Base-by-base conservation (phyloP, 2,888 invertebrate species). In the Julus scanicus region DNA sequence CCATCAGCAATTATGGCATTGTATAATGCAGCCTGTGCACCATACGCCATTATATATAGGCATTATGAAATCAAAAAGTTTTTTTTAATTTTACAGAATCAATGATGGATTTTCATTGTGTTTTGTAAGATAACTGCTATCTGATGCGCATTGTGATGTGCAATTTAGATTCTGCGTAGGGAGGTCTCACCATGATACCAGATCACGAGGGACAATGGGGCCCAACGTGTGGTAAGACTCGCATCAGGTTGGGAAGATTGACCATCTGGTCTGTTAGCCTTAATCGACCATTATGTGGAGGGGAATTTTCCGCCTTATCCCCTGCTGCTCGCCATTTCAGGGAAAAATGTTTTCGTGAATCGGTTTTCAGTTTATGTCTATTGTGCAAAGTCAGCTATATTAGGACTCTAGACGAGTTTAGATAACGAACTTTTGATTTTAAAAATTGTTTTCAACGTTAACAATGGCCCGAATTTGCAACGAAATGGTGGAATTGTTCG, bases 91-190 rank as follows among this genome's bases (percentile, higher is more conserved):
- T 71, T 71, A 5, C 63, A 6, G n/a, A 71, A 29, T 71, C 71
- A 71, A 71, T 29, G 71, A 71, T 71, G 71, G 71, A 71, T 71
- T 71, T 71, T 71, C 71, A 71, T 71, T 71, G 71, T 71, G 63
- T 29, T 71, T 9, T 11, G 1, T 71, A 5, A 29, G 71, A 71
- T 71, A 71, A 29, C 71, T 3, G 71, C 71, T 71, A 71, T 71
- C 71, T 71, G 71, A 71, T 71, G 71, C 71, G 9, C 57, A n/a
- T 57, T n/a, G 57, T n/a, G 57, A 57, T 57, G 57, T 8, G 57
- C 71, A 71, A 71, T 71, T 71, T 71, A 71, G 71, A 71, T 71
- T 11, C n/a, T 20, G 29, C 29, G 29, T 5, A 57, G 11, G 71
- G 71, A 63, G 71, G 71, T 29, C 71, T 71, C 71, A 13, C 29